phyloP scores from a whole-genome alignment of 2,797 vertebrate species.

The Oreortyx pictus region DNA sequence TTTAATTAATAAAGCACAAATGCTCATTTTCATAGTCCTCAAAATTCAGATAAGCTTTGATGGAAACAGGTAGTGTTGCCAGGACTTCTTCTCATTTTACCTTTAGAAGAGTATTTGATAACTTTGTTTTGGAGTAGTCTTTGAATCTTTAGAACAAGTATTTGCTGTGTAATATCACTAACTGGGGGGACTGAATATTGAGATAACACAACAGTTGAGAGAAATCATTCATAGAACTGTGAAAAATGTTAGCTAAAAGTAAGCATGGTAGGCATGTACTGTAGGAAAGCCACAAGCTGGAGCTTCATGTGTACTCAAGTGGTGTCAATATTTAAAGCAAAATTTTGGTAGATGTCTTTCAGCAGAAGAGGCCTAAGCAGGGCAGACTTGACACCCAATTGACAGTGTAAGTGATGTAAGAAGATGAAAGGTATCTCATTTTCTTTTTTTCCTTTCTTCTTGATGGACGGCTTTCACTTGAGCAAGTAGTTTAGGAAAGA shows the following conservation, averaged over 20 bases:
- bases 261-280: fast-evolving
- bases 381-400: not conserved
- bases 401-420: not conserved
- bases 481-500: not conserved
- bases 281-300: not conserved
- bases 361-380: not conserved
- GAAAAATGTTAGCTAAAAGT: not conserved
- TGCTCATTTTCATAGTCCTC: not conserved
- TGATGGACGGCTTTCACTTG: not conserved
- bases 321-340: not conserved
- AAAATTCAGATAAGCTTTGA: not conserved
- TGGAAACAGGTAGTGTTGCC: not conserved
- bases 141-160: not conserved
- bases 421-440: not conserved
- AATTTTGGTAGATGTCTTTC: not conserved
- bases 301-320: not conserved
- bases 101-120: not conserved
- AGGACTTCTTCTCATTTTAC: not conserved
- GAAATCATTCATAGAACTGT: not conserved
- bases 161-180: not conserved
- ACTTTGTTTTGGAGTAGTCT: not conserved
- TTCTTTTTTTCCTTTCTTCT: not conserved
- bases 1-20: not conserved
- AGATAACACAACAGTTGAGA: not conserved
- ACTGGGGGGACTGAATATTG: not conserved